Base-by-base conservation (phyloP, 1,140 invertebrate species). In the Bradynema listronoti region DNA sequence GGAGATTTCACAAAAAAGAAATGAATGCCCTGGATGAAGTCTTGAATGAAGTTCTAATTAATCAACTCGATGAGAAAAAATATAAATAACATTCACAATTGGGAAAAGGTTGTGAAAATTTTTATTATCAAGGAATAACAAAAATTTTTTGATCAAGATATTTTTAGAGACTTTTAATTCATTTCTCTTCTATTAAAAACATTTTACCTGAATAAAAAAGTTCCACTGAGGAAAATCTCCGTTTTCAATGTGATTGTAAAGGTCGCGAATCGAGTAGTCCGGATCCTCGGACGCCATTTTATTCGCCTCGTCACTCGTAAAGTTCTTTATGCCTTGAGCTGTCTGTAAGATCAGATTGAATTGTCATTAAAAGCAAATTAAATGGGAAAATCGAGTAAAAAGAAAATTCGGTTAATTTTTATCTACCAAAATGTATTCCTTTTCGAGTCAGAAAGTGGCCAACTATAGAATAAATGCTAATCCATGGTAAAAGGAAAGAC, bases 311-410 rank as follows among this genome's bases (percentile, higher is more conserved):
- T 87, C 85, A 0, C 83, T 84, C 30, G 83, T 72, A 57, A 95
- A 77, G 79, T 90, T 90, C 73, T 89, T 89, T 58, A 93, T 89
- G 9, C 88, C 88, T 81, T 93, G 89, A 75, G 89, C 84, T 55
- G 87, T 89, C 84, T 86, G n/a, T 86, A 67, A 56, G 81, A 74
- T 34, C 58, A 58, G 11, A 46, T 59, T 27, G 54, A 47, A 5
- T 69, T 6, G 19, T 25, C 16, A n/a, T 55, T 67, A n/a, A n/a
- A n/a, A n/a, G n/a, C n/a, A n/a, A n/a, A n/a, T n/a, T n/a, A n/a
- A n/a, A n/a, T n/a, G n/a, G n/a, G n/a, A n/a, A n/a, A n/a, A n/a
- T n/a, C n/a, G n/a, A n/a, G n/a, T n/a, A n/a, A n/a, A n/a, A n/a
- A n/a, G n/a, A n/a, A n/a, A n/a, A n/a, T n/a, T n/a, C n/a, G n/a